phyloP scores from a whole-genome alignment of 2,888 invertebrate genomes.

The Elaeidobius kamerunicus region DNA sequence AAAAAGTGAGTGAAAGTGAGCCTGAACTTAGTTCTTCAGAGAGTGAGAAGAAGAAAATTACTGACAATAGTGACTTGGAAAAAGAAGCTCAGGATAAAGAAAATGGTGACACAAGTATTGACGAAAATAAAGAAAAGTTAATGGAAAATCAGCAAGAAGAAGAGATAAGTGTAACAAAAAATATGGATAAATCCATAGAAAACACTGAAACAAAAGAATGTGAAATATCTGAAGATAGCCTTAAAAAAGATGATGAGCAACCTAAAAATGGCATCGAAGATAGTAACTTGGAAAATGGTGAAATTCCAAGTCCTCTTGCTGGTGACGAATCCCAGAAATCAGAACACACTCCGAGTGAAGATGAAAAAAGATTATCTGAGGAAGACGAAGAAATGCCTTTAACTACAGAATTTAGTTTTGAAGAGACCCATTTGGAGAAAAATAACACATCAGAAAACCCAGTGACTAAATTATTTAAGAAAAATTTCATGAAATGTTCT shows the following conservation, averaged over 20 bases:
- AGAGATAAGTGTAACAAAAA: not conserved
- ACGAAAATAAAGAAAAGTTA: not conserved
- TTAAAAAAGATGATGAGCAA: not conserved
- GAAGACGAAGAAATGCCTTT: constrained; percentile 26
- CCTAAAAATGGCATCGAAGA: constrained; percentile 1
- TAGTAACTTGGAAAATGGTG: constrained; percentile 3
- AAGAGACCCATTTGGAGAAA: constrained; percentile 31
- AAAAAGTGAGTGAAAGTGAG: not conserved
- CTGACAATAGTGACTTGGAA: not conserved
- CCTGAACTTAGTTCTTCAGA: not conserved
- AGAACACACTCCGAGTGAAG: too few species aligned
- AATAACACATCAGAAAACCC: constrained; percentile 24
- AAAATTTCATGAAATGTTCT: constrained; percentile 58
- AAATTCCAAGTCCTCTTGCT: not conserved
- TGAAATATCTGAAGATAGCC: not conserved
- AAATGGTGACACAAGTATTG: not conserved
- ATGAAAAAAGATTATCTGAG: constrained; percentile 18
- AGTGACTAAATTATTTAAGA: constrained; percentile 64
- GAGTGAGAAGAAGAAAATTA: not conserved
- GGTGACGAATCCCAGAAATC: not conserved
- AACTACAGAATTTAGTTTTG: constrained; percentile 35
- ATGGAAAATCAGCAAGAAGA: not conserved
- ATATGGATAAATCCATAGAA: not conserved
- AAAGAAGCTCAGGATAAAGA: not conserved
- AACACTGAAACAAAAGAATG: not conserved